Evolutionary conservation across 2,888 invertebrate genomes (phyloP), one percentile per base, ranked within the genome.

Genomic region (Prenolepis imparis): DNA sequence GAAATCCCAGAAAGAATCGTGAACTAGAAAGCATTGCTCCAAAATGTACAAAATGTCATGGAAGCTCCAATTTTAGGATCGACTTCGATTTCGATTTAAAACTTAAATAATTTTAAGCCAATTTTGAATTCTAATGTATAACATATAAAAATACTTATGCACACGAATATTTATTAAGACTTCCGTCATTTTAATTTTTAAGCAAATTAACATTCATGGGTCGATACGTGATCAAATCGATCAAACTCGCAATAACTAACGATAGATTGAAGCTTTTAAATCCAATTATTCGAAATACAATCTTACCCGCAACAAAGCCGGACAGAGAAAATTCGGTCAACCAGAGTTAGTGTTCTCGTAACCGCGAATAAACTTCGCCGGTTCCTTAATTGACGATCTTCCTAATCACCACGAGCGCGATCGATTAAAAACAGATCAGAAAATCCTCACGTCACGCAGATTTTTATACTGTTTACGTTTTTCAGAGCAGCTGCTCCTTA

Each of bases 261-360:
- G n/a, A 57, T 48, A 28, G 32, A 52, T 28, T n/a, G 21, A 57
- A 59, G 24, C 28, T 21, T 2, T 11, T 44, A 24, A 12, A 11
- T 24, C 15, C 12, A 72, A 80, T 80, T 61, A 73, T 15, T n/a
- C 28, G 73, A 15, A 41, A 21, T 72, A 70, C 8, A 57, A 12
- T 55, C 70, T 77, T 55, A 68, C 70, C 67, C 24, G 28, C n/a
- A 28, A 36, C 21, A 24, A 28, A 70, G 32, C 15, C 39, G 32
- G 12, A 32, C 57, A 32, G n/a, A 28, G 70, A 59, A 73, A 80
- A 72, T 80, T 80, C 36, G 59, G 32, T 59, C 59, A 59, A 80
- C 18, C 32, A 18, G 41, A 68, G 28, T 24, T 44, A 24, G 57
- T 11, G 41, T 66, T 48, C 15, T n/a, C n/a, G 28, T 36, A 66